Conservation (phyloP, 2,797 vertebrate genomes). For the Numenius phaeopus region DNA sequence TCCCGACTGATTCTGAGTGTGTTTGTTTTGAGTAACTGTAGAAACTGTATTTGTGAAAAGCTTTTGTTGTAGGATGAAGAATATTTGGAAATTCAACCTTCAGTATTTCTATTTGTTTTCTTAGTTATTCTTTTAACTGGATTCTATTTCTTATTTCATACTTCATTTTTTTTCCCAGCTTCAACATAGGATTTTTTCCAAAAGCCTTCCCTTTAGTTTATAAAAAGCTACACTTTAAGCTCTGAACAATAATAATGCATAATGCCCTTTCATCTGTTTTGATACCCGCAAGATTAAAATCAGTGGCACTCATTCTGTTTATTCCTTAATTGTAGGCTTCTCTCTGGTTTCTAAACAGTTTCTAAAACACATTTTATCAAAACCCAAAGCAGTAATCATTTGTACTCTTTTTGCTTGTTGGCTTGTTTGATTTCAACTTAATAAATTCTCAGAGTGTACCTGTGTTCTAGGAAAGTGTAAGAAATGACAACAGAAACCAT, state of each 20-base stretch:
- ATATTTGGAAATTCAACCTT: neutral
- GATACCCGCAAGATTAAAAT: slow-evolving; percentile 9
- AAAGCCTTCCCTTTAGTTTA: neutral
- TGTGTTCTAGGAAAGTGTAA: neutral
- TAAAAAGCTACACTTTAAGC: neutral
- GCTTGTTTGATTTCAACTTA: neutral
- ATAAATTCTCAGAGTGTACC: neutral
- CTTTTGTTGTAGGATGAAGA: neutral
- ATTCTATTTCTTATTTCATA: neutral
- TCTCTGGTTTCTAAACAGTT: neutral
- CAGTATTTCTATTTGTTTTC: neutral
- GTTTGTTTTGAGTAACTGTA: neutral
- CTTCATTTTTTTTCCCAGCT: neutral
- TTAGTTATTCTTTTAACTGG: neutral
- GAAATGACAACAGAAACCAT: neutral
- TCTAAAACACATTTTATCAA: neutral
- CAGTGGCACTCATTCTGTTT: neutral
- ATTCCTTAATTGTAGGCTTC: neutral
- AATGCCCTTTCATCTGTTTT: neutral
- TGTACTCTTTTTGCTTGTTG: neutral
- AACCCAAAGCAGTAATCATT: neutral
- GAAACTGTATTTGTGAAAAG: neutral
- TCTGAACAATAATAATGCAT: neutral
- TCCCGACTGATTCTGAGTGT: neutral
- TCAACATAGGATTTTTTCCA: neutral